These are phyloP conservation scores for Micronycteris hirsuta DNA, from an alignment of 2,113 vertebrate genomes.

Conservation along the genomic window DNA sequence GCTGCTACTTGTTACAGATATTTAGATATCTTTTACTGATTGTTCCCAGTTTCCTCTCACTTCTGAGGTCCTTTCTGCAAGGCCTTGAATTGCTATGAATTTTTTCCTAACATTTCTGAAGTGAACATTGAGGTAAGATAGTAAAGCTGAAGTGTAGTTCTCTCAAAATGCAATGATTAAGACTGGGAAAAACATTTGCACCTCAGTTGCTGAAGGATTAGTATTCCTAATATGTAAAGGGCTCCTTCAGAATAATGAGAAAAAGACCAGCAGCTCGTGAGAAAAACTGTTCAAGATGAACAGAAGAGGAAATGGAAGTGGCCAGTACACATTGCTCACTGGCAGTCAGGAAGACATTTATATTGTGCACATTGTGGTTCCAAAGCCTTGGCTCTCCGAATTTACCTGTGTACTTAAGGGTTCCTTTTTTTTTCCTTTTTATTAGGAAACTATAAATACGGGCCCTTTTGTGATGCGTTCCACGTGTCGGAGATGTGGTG, in stretches of 20 bases:
- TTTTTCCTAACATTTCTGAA: neutral
- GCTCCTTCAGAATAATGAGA: neutral
- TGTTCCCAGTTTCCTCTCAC: neutral
- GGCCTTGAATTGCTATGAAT: neutral
- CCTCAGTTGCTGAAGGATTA: neutral
- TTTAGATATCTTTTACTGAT: neutral
- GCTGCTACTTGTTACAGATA: neutral
- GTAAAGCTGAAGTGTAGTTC: neutral
- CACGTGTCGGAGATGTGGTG: slow-evolving; percentile 91
- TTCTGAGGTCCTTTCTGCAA: neutral
- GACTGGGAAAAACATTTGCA: neutral
- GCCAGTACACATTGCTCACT: neutral
- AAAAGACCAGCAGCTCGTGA: neutral
- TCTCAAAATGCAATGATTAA: neutral
- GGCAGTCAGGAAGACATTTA: neutral
- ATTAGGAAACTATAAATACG: slow-evolving; percentile 94
- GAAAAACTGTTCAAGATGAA: neutral
- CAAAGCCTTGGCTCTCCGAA: neutral
- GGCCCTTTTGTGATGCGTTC: slow-evolving; percentile 99
- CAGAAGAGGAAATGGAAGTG: neutral
- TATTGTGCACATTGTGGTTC: neutral
- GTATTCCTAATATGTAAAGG: neutral
- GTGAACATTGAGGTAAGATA: neutral
- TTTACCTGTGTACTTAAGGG: neutral
- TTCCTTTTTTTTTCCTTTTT: neutral